Base-by-base conservation (phyloP, 2,888 invertebrate species). In the Carcina quercana region DNA sequence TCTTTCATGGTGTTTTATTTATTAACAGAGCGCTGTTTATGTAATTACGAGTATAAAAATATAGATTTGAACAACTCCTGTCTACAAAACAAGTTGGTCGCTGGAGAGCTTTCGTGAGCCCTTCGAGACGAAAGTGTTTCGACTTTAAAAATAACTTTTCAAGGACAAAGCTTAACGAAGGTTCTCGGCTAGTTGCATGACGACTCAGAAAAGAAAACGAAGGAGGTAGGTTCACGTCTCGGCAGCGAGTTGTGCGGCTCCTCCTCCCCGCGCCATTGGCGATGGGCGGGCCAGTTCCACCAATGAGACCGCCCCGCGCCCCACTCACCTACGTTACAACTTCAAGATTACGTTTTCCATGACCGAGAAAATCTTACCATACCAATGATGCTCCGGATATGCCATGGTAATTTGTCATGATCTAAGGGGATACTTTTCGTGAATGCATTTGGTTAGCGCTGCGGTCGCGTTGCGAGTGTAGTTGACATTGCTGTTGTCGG, bases 231-330 rank as follows among this genome's bases (percentile, higher is more conserved):
- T 50, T 51, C 53, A 51, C 57, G 59, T 68, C 67, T 68, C 62
- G 59, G 65, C 63, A 57, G 78, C 56, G 50, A 61, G 59, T 57
- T 61, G 58, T n/a, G 47, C 64, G 73, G 49, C 79, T 66, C 80
- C 80, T 73, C 80, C 80, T 79, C 64, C 64, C 50, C 54, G 44
- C 64, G 72, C 76, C 45, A 79, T 80, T 80, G 80, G 80, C 59
- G 62, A 70, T 56, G 58, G 53, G 58, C 69, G 65, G 52, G 44
- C 39, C 41, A 53, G 58, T 53, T 59, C 70, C 58, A 48, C 80
- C 80, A 82, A 82, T 82, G 62, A 66, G 64, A 49, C 62, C 47
- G 63, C 76, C 61, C 45, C 61, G 45, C 69, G 56, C 78, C 80
- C 79, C 79, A 70, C 80, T 75, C 63, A 45, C 40, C 49, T 51